Conservation (phyloP, 1,140 invertebrate species). For the Trichoplusia ni region DNA sequence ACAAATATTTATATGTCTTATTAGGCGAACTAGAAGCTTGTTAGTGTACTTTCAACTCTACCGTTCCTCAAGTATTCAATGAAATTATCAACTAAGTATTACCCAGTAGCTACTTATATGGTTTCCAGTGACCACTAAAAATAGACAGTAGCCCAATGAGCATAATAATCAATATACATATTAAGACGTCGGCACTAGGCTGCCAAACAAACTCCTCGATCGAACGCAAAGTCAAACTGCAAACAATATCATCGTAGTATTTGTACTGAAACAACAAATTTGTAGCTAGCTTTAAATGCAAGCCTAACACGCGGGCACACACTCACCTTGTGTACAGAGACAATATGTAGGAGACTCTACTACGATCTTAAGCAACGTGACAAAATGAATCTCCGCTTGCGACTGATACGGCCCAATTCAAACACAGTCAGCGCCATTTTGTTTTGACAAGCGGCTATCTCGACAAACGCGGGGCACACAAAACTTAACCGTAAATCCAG, state of each 20-base stretch:
- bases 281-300: constrained; percentile 80
- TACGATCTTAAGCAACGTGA: constrained; percentile 79
- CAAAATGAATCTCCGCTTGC: constrained; percentile 80
- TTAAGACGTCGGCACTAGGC: constrained; percentile 42
- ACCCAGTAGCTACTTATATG: constrained; percentile 4
- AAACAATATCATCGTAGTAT: constrained; percentile 80
- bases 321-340: constrained; percentile 77
- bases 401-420: constrained; percentile 81
- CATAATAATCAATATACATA: constrained; percentile 67
- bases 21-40: not conserved
- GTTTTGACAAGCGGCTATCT: constrained; percentile 77
- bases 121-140: not conserved
- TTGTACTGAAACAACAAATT: constrained; percentile 81
- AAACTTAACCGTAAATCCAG: constrained; percentile 54
- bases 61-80: too few species aligned
- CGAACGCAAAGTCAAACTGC: constrained; percentile 75
- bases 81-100: not conserved
- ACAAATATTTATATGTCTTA: too few species aligned
- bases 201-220: constrained; percentile 75
- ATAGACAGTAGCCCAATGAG: constrained; percentile 34
- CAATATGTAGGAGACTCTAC: constrained; percentile 77
- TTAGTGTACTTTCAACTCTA: too few species aligned
- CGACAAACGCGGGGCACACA: constrained; percentile 32
- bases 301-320: constrained; percentile 73
- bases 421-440: constrained; percentile 80